Evolutionary conservation across 2,888 invertebrate genomes (phyloP).

Genomic region (Dorcus hopei): DNA sequence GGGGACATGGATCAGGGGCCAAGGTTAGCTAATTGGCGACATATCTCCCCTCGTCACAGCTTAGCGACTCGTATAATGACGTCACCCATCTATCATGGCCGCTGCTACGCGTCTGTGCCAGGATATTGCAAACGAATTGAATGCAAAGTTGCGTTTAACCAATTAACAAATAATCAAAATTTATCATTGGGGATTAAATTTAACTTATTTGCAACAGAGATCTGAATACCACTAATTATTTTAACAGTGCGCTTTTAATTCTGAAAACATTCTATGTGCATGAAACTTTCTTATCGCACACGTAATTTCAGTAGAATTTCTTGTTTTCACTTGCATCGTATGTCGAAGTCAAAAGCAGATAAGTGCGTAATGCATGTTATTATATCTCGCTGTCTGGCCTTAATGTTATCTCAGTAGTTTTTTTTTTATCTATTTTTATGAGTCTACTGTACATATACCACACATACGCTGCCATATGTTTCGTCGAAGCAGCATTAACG

Average conservation of each 20-base stretch:
- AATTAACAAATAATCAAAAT: not conserved
- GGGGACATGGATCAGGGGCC: conserved; percentile 31
- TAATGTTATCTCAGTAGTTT: conserved; percentile 13
- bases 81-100: conserved; percentile 41
- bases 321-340: conserved; percentile 8
- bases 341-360: conserved; percentile 3
- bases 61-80: conserved; percentile 35
- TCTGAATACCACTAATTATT: too few relatives aligned
- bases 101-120: conserved; percentile 27
- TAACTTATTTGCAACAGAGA: too few relatives aligned
- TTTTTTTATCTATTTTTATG: conserved; percentile 17
- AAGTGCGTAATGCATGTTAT: conserved; percentile 12
- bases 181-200: too few relatives aligned
- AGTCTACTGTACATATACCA: conserved; percentile 12
- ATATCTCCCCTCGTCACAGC: conserved; percentile 36
- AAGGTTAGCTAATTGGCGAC: conserved; percentile 41
- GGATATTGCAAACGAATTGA: conserved; percentile 24
- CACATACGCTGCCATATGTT: conserved; percentile 15
- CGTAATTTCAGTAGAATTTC: not conserved
- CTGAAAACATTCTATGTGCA: too few relatives aligned
- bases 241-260: too few relatives aligned
- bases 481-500: conserved; percentile 10
- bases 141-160: conserved; percentile 4
- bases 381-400: conserved; percentile 14
- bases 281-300: too few relatives aligned